Evolutionary conservation across 2,797 vertebrate species (phyloP).

Genomic region (Amblyopsis hoosieri): DNA sequence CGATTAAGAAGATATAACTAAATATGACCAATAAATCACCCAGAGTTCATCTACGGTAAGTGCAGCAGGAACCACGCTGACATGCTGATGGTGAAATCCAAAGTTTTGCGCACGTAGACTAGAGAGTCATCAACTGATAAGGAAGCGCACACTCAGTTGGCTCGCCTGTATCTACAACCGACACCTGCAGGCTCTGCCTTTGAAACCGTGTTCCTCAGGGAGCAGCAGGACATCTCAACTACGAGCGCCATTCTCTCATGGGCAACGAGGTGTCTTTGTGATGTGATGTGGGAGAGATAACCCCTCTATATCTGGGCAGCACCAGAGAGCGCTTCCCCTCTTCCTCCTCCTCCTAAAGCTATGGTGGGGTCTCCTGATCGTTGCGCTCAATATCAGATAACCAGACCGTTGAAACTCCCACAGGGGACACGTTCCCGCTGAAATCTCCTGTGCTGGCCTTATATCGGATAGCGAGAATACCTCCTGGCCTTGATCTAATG

Average conservation of each 20-base stretch:
- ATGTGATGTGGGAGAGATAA: constrained; percentile 50
- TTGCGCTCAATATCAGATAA: constrained; percentile 65
- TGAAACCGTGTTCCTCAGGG: constrained; percentile 14
- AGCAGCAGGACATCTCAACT: constrained; percentile 21
- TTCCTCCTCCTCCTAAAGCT: constrained; percentile 7
- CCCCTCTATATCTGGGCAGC: constrained; percentile 39
- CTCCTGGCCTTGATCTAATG: constrained; percentile 52
- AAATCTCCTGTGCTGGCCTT: constrained; percentile 51
- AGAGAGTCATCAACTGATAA: neutral
- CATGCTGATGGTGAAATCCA: too few species aligned
- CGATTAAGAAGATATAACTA: too few species aligned
- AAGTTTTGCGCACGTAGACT: too few species aligned
- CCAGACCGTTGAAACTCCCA: constrained; percentile 38
- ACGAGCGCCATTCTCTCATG: constrained; percentile 2
- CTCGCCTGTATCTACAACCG: neutral
- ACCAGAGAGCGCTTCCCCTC: constrained; percentile 40
- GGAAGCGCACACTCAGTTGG: neutral
- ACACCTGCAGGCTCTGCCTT: constrained; percentile 9
- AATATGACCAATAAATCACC: too few species aligned
- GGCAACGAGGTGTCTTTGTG: constrained; percentile 33
- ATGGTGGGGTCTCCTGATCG: constrained; percentile 52
- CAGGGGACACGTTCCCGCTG: constrained; percentile 36
- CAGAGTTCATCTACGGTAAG: too few species aligned
- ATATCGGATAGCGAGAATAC: constrained; percentile 49
- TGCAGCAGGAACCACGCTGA: too few species aligned